A percentile compares a stretch with the other conserved stretches of the same genome.
Conservation (phyloP, 2,113 vertebrate genomes). For the Mystacornis crossleyi region DNA sequence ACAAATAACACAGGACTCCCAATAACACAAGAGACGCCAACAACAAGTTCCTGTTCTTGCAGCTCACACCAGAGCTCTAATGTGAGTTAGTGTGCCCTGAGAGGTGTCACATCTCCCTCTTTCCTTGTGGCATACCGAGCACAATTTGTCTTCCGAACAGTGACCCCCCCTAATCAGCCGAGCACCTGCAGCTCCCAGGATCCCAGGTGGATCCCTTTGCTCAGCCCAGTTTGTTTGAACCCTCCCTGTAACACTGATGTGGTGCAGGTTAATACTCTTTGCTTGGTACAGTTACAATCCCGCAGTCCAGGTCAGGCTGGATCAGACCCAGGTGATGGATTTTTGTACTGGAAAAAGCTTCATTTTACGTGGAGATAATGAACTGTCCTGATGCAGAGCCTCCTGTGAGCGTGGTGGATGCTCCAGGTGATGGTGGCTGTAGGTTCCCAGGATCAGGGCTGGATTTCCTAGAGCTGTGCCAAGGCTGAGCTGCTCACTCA, state of each 20-base stretch:
- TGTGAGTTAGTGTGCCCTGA: rapidly evolving
- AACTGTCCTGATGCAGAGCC: not conserved
- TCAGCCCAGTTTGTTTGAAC: not conserved
- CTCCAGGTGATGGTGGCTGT: not conserved
- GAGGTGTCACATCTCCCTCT: not conserved
- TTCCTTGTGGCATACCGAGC: not conserved
- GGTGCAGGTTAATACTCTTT: not conserved
- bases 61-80: not conserved
- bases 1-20: not conserved
- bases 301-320: not conserved
- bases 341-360: not conserved
- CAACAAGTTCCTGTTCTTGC: not conserved
- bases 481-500: not conserved
- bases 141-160: not conserved
- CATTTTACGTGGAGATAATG: rapidly evolving
- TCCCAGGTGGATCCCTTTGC: not conserved
- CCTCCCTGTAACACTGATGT: not conserved
- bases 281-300: not conserved
- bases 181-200: not conserved
- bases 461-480: not conserved
- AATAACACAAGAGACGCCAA: not conserved
- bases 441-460: not conserved
- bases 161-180: rapidly evolving
- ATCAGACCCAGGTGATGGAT: not conserved
- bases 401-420: rapidly evolving